These are phyloP conservation scores for Euplagia quadripunctaria DNA, from an alignment of 2,888 invertebrate species.

Conservation along the genomic window DNA sequence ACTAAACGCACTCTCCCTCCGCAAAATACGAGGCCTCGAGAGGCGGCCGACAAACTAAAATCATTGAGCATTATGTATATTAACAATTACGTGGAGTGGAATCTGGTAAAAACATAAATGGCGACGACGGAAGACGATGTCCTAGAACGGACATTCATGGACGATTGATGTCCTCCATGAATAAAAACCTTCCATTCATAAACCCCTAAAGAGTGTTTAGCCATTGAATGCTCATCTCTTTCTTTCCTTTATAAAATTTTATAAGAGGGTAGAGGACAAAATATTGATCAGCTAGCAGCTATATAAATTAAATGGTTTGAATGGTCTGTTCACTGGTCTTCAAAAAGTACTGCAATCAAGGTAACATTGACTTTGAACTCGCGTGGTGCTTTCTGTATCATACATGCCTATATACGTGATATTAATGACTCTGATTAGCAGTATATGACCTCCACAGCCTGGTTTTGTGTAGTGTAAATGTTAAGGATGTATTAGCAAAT, in stretches of 20 bases:
- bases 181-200: neutral
- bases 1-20: neutral
- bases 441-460: no score
- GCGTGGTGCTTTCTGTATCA: no score
- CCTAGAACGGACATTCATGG: slow-evolving; percentile 6
- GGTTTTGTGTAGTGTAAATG: no score
- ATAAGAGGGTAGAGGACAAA: neutral
- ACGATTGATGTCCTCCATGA: slow-evolving; percentile 4
- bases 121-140: slow-evolving; percentile 4
- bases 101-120: slow-evolving; percentile 6
- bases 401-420: no score
- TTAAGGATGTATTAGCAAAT: no score
- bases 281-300: neutral
- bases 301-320: neutral
- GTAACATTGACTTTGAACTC: no score
- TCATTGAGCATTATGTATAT: slow-evolving; percentile 2
- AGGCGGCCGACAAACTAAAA: neutral
- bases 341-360: no score
- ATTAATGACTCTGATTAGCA: no score
- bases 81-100: slow-evolving; percentile 2
- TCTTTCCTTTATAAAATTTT: neutral
- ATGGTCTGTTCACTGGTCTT: neutral
- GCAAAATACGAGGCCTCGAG: no score
- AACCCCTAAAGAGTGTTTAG: neutral
- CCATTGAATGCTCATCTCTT: neutral